Evolutionary conservation across 2,888 invertebrate genomes (phyloP), one percentile per base, ranked within the genome.

Genomic region (Nomada lathburiana): DNA sequence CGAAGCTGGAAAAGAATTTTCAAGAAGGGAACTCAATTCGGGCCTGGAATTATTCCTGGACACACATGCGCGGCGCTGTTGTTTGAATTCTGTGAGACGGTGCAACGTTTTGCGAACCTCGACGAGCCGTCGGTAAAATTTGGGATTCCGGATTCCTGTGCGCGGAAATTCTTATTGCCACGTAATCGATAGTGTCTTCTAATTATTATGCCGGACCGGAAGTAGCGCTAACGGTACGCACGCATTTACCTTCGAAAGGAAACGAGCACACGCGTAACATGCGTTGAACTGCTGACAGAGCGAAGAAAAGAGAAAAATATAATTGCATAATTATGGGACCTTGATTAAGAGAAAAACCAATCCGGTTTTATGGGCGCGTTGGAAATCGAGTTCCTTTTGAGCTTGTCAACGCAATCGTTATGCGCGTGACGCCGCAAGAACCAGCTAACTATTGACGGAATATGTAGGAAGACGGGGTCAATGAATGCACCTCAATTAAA

Each of bases 1-100:
- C 97, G 93, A 98, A 99, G 94, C 98, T 98, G 95, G 0, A 94
- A 94, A 73, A 90, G 73, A 65, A 84, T 83, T 23, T 52, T 52
- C 52, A 18, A 1, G 52, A 13, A 13, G 3, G 23, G 23, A 10
- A 18, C n/a, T 36, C 9, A 60, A 60, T 18, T n/a, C 9, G 42
- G 9, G 26, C 7, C 9, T 18, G 13, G 26, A 26, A 59, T 36
- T 18, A 16, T 36, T 18, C 18, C 36, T 9, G 9, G 53, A 10
- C n/a, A 53, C 7, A 20, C 10, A 11, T 10, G 2, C 53, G n/a
- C 20, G 20, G n/a, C n/a, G 11, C n/a, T 36, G 1, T 5, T 36
- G 36, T 36, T 7, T 36, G 5, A 7, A 7, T 36, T 36, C 29
- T 7, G 7, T 5, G 29, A 7, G 7, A 5, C 7, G 5, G 0